Conservation (phyloP, 2,888 invertebrate species). For the Kryphioiulus occultus region DNA sequence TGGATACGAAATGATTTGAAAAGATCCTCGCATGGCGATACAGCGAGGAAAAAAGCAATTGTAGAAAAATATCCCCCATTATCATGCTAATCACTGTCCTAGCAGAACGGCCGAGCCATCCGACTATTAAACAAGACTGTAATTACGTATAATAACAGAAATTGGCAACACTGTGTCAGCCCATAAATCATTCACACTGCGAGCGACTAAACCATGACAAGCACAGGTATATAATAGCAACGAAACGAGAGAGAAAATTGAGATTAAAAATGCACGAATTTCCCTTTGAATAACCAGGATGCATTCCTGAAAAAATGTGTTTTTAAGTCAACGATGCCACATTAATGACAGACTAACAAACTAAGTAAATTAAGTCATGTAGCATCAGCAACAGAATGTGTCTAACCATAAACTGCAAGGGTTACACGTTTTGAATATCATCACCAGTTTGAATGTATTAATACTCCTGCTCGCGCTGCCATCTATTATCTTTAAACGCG, state of each 20-base stretch:
- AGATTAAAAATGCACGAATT: slow-evolving; percentile 6
- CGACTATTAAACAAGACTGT: slow-evolving; percentile 31
- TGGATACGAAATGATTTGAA: background rate
- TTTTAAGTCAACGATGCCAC: background rate
- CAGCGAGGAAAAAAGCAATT: background rate
- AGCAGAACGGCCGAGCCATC: slow-evolving; percentile 23
- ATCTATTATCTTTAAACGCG: no score
- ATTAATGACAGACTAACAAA: no score
- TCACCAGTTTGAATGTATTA: no score
- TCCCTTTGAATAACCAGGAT: no score
- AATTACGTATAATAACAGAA: slow-evolving; percentile 37
- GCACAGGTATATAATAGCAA: background rate
- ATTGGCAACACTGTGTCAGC: slow-evolving; percentile 47
- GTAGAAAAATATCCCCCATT: slow-evolving; percentile 18
- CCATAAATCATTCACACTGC: slow-evolving; percentile 42
- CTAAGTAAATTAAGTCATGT: no score
- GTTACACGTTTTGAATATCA: no score
- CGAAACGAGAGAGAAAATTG: background rate
- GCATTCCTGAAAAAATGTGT: no score
- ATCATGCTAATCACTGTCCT: slow-evolving; percentile 31
- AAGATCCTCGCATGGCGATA: background rate
- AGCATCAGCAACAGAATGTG: no score
- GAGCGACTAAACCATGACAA: slow-evolving; percentile 19
- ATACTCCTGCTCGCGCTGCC: no score
- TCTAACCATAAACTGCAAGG: no score